Evolutionary conservation across 2,888 invertebrate genomes (phyloP), one percentile per base, ranked within the genome.

Genomic region (Leptinotarsa haldemani): DNA sequence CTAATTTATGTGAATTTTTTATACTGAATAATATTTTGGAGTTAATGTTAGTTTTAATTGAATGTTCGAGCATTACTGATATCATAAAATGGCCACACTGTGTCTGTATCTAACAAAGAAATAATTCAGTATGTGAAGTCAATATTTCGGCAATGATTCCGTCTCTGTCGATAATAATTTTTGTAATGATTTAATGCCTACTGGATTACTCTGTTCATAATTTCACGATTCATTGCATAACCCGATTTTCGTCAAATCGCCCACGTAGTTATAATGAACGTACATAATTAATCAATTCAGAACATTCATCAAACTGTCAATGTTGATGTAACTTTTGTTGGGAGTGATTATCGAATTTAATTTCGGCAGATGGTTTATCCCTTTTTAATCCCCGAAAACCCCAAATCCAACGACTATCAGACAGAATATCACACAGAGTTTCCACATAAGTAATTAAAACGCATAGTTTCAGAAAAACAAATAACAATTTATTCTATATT

Each of bases 171-270:
- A 22, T 56, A 4, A 56, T 56, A 15, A 18, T 13, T 13, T 56
- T 56, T 15, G 56, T 40, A 15, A 13, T 22, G 56, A 56, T 20
- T 25, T 20, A 20, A 13, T 56, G 56, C 12, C 15, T 20, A 22
- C 22, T 13, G 56, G 15, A 56, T 56, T 15, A 25, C 22, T 56
- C 12, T 56, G 56, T 56, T 16, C 4, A 56, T 56, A 56, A 56
- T 56, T 56, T 56, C 4, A 13, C 56, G 22, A 22, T 56, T 56
- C 22, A 56, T 20, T 22, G 22, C 3, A 56, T 22, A 13, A 22
- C 4, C 25, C 56, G 22, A 56, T 56, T 56, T 56, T 56, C 56
- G 56, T 15, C 20, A 56, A 56, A 56, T 25, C 25, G 22, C 56
- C 15, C 15, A 56, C 16, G 4, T 16, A 4, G 56, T 56, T 56